Percentiles rank a stretch among this genome's conserved stretches.
These are phyloP conservation scores for Bubalus kerabau DNA, from an alignment of 2,113 vertebrate genomes.

Conservation along the genomic window DNA sequence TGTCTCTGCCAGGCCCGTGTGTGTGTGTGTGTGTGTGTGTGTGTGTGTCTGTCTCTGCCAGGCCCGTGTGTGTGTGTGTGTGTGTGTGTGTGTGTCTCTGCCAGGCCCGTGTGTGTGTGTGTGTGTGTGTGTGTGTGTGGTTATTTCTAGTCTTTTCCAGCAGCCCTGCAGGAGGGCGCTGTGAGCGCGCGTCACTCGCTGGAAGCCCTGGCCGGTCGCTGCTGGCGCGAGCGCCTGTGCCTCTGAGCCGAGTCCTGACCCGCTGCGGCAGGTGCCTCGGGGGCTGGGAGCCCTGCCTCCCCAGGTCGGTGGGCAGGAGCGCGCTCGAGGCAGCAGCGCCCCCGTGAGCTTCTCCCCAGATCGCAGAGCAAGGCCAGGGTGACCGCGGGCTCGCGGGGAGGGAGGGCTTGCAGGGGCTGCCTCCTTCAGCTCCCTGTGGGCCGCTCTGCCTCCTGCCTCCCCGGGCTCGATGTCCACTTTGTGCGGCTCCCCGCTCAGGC, in stretches of 20 bases:
- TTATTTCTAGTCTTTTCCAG: not conserved
- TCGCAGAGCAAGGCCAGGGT: not conserved
- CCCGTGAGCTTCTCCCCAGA: not conserved
- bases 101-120: fast-evolving
- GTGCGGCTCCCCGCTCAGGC: not conserved
- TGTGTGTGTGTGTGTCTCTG: too few species aligned
- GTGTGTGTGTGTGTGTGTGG: fast-evolving
- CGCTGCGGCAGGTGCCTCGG: not conserved
- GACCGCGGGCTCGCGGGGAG: fast-evolving
- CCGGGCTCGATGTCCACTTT: not conserved
- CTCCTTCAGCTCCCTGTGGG: not conserved
- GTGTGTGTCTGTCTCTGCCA: too few species aligned
- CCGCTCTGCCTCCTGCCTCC: not conserved
- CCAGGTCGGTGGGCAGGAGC: fast-evolving
- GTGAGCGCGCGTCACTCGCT: fast-evolving
- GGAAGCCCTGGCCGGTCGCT: too few species aligned
- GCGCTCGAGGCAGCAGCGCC: not conserved
- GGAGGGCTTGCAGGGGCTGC: fast-evolving
- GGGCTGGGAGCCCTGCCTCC: not conserved
- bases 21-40: fast-evolving
- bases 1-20: too few species aligned
- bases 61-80: fast-evolving
- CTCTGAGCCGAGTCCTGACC: not conserved
- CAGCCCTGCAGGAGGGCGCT: not conserved
- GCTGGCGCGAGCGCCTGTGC: not conserved